Base-by-base conservation (phyloP, 2,113 vertebrate species). In the Agelaius tricolor region DNA sequence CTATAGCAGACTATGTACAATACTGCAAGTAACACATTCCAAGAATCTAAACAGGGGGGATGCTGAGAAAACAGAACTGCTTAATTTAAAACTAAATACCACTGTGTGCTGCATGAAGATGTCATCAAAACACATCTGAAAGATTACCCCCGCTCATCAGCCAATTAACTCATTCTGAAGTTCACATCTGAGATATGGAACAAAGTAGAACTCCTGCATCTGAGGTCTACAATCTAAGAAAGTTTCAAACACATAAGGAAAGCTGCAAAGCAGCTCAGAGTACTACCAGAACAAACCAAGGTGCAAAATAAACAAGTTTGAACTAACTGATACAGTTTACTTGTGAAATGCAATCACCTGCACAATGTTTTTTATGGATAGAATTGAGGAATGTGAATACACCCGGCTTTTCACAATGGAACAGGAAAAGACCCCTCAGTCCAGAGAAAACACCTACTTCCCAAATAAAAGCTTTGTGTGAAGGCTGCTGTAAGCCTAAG, bases 1-100 rank as follows among this genome's bases (percentile, higher is more conserved):
- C 80, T 78, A 52, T 0, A 77, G 67, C 61, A 93, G 79, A 33
- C 76, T 88, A 61, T 1, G 1, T 41, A 89, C 52, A 93, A 87
- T 57, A 65, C 69, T 75, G 69, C 63, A 95, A 93, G 57, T 78
- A 75, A 87, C 23, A 81, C 28, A 46, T 74, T 59, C 35, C 43
- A 83, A 57, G 62, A 81, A 85, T 59, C 58, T 78, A 88, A 96
- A 65, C 24, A 28, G n/a, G 20, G 33, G 10, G 19, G 14, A 65
- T 66, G 63, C 55, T 57, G 51, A 92, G 80, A 90, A 96, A 93
- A 89, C 33, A 93, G 33, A 96, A 79, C 14, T 65, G 52, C 68
- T 83, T 88, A 20, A 90, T 90, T 91, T 81, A 86, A 89, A 90
- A 87, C 51, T 77, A 68, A 72, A 49, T 83, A 77, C 0, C 3